Percentiles rank a stretch among this genome's conserved stretches.
These are phyloP conservation scores for Pilophorus perplexus DNA, from an alignment of 2,888 invertebrate genomes.

Conservation along the genomic window DNA sequence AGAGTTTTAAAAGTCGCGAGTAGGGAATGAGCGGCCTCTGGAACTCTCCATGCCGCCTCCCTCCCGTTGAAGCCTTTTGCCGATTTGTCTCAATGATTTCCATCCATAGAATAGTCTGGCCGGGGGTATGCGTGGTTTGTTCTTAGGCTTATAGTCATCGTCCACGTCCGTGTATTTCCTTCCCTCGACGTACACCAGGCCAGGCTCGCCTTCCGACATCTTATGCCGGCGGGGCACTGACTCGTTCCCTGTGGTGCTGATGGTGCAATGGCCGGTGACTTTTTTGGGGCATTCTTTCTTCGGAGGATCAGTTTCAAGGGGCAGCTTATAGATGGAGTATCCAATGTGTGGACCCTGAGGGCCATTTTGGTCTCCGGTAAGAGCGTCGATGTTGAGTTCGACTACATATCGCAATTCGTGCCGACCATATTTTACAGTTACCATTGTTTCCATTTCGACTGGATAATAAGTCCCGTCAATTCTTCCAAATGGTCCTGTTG, in stretches of 20 bases:
- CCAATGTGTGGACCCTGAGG: conserved; percentile 1
- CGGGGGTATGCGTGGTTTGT: too few relatives aligned
- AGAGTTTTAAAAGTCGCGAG: too few relatives aligned
- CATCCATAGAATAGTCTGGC: too few relatives aligned
- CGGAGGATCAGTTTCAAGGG: too few relatives aligned
- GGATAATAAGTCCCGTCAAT: not conserved
- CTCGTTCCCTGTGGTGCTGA: not conserved
- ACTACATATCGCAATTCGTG: not conserved
- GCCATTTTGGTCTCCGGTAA: not conserved
- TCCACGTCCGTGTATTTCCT: too few relatives aligned
- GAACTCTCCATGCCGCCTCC: too few relatives aligned
- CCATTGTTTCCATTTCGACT: not conserved
- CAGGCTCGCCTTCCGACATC: too few relatives aligned
- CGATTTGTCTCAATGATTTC: too few relatives aligned
- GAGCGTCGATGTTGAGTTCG: not conserved
- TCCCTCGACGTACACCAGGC: too few relatives aligned
- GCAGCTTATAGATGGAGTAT: not conserved
- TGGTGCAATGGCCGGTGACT: not conserved
- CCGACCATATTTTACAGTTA: not conserved
- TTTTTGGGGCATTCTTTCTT: not conserved
- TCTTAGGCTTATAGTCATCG: too few relatives aligned
- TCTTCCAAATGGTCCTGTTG: not conserved
- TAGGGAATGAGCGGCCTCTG: too few relatives aligned
- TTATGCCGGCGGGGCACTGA: not conserved
- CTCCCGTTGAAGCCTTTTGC: too few relatives aligned